Base-by-base conservation (phyloP, 2,797 vertebrate genomes). In the Naso thynnoides region DNA sequence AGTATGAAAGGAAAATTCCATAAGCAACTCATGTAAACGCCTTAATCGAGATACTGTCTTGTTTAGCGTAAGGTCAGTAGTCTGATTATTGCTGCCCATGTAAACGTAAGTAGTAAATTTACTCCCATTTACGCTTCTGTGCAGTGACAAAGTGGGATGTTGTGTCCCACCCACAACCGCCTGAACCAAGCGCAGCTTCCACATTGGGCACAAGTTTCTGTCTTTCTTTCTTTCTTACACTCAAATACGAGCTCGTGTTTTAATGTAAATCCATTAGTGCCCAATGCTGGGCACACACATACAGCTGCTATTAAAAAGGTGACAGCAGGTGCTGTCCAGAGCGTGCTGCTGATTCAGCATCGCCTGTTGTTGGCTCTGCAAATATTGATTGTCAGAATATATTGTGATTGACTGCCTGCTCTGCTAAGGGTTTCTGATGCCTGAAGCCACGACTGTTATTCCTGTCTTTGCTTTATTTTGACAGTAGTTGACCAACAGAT, bases 341-440 rank as follows among this genome's bases (percentile, higher is more conserved):
- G 19, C 21, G 66, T 48, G 45, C 21, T 56, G 42, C 16, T 52
- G 15, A 21, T 61, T 18, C 21, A 47, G 21, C 31, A 56, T 29
- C 41, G 26, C 41, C 23, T 42, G 24, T n/a, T 58, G 53, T 67
- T 64, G 24, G 59, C 31, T 71, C 13, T 66, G 27, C 26, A 58
- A 41, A 55, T 27, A 45, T 15, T 23, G 44, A 45, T 59, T 71
- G 38, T 66, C 42, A 53, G 38, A 66, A 65, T n/a, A 55, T 48
- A 7, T 49, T 63, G 36, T 39, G 53, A 71, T 49, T 39, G 13
- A 50, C 38, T 44, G 29, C n/a, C 7, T 3, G 29, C n/a, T 59
- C 19, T 36, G 47, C 29, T 27, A 21, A 53, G 15, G 33, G 10
- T 62, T 26, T 44, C 36, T 49, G 6, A 49, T 61, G 15, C 26